Percentiles rank a stretch among this genome's conserved stretches.
These are phyloP conservation scores for Xylocopa sonorina DNA, from an alignment of 1,140 invertebrate genomes.

Conservation along the genomic window DNA sequence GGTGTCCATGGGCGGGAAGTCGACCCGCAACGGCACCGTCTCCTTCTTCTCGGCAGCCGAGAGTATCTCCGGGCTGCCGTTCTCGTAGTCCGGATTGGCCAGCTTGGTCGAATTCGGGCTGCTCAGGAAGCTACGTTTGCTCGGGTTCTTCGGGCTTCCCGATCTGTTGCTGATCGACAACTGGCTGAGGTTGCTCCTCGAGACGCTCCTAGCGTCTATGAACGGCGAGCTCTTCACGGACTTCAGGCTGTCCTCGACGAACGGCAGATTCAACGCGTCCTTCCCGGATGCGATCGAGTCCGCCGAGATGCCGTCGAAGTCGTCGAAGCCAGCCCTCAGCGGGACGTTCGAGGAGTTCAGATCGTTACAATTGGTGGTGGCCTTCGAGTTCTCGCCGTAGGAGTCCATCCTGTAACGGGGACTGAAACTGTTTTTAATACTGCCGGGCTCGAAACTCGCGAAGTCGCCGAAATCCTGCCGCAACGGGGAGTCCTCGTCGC, in stretches of 20 bases:
- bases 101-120: conserved; percentile 64
- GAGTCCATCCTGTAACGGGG: conserved; percentile 64
- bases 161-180: conserved; percentile 67
- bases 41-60: conserved; percentile 56
- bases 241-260: conserved; percentile 76
- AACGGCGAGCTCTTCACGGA: conserved; percentile 77
- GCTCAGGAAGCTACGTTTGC: conserved; percentile 58
- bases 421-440: conserved; percentile 71
- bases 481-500: conserved; percentile 75
- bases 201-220: conserved; percentile 68
- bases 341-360: conserved; percentile 76
- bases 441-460: conserved; percentile 74
- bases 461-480: conserved; percentile 77
- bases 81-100: conserved; percentile 74
- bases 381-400: conserved; percentile 67
- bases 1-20: conserved; percentile 69
- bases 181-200: conserved; percentile 71
- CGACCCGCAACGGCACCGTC: conserved; percentile 54
- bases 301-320: conserved; percentile 77
- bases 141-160: conserved; percentile 68
- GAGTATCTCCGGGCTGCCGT: conserved; percentile 73
- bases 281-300: conserved; percentile 77
- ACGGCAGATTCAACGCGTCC: conserved; percentile 77
- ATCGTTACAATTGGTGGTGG: conserved; percentile 68
- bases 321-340: conserved; percentile 78